Evolutionary conservation across 2,888 invertebrate genomes (phyloP).

Genomic region (Nomada ruficornis): DNA sequence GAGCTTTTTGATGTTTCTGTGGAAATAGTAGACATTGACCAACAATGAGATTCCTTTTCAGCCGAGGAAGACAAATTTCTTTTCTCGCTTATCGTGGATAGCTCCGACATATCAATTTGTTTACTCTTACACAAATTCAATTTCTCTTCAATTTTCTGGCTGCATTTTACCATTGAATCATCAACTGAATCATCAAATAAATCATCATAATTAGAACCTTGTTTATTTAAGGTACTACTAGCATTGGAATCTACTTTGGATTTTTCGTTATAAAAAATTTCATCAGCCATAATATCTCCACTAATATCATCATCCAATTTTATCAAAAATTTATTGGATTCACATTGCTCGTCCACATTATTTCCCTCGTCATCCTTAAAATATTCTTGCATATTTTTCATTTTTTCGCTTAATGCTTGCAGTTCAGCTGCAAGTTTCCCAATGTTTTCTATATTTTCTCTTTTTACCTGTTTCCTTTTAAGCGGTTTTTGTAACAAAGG

Average conservation of each 20-base stretch:
- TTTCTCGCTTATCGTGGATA: constrained; percentile 13
- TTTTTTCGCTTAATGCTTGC: constrained; percentile 71
- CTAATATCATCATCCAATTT: constrained; percentile 15
- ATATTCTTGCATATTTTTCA: constrained; percentile 60
- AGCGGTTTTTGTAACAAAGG: constrained; percentile 74
- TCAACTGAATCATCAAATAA: constrained; percentile 77
- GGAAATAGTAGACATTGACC: background rate
- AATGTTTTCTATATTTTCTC: constrained; percentile 72
- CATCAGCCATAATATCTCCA: background rate
- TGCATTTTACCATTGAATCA: constrained; percentile 76
- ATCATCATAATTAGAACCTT: constrained; percentile 68
- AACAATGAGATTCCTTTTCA: background rate
- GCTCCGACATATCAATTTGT: background rate
- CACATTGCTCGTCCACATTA: background rate
- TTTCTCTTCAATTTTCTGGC: constrained; percentile 77
- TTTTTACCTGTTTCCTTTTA: constrained; percentile 71
- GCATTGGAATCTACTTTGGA: constrained; percentile 9
- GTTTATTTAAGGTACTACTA: constrained; percentile 28
- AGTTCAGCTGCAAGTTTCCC: constrained; percentile 73
- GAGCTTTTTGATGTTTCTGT: constrained; percentile 22
- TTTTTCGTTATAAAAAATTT: background rate
- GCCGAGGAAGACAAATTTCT: constrained; percentile 6
- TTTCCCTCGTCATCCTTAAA: background rate
- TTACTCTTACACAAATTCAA: constrained; percentile 55
- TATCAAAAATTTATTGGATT: constrained; percentile 11